These are phyloP conservation scores for Ophion slaviceki DNA, from an alignment of 2,888 invertebrate genomes.

Conservation along the genomic window DNA sequence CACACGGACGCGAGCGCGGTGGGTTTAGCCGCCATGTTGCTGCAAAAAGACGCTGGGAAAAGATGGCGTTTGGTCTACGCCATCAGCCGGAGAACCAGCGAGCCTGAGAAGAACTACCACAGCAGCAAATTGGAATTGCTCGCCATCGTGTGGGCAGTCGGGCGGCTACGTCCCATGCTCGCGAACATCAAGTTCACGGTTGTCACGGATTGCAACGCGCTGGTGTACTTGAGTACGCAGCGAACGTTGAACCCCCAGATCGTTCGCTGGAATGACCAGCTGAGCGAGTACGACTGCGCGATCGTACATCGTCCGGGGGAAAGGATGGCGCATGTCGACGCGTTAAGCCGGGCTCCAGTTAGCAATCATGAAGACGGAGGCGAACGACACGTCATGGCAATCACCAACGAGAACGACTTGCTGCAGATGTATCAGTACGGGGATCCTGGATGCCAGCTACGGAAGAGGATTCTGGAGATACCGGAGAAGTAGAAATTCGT, in stretches of 20 bases:
- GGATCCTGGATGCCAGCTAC: not conserved
- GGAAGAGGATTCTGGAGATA: slow-evolving; percentile 6
- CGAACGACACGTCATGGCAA: slow-evolving; percentile 9
- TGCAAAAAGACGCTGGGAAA: no score
- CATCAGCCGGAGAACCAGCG: no score
- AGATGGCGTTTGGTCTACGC: no score
- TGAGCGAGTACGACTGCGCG: no score
- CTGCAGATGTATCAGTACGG: no score
- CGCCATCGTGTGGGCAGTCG: no score
- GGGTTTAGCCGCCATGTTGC: no score
- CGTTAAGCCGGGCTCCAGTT: slow-evolving; percentile 62
- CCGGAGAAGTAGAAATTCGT: not conserved
- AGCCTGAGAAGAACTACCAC: no score
- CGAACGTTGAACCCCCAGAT: slow-evolving; percentile 12
- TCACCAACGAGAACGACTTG: slow-evolving; percentile 6
- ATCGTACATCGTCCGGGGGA: no score
- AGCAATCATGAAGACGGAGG: not conserved
- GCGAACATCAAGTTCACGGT: not conserved
- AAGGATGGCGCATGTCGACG: slow-evolving; percentile 67
- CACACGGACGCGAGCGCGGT: no score
- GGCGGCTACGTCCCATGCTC: slow-evolving; percentile 17
- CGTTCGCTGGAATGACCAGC: no score
- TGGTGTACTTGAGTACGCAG: not conserved
- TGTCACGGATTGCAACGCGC: not conserved
- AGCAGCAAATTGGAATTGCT: no score